These are phyloP conservation scores for Lochmaea capreae DNA, from an alignment of 2,888 invertebrate genomes.

Conservation along the genomic window DNA sequence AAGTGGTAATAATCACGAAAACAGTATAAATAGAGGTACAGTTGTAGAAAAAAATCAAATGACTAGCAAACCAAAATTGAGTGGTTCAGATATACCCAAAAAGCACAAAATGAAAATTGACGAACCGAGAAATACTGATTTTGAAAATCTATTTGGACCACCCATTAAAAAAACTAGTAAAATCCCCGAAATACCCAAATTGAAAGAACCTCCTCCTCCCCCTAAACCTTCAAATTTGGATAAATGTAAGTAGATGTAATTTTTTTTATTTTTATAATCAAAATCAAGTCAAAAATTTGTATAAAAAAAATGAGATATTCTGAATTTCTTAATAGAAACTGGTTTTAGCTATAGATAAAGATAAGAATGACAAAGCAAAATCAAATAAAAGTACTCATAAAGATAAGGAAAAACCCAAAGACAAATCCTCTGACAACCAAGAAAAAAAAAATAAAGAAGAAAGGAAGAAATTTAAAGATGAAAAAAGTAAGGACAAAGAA, in stretches of 20 bases:
- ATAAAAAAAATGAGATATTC: no score
- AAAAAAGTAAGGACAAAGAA: conserved; percentile 69
- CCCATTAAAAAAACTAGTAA: conserved; percentile 83
- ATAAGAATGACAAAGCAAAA: conserved; percentile 62
- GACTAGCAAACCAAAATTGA: conserved; percentile 78
- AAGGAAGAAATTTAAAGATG: conserved; percentile 66
- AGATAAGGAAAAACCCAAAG: conserved; percentile 64
- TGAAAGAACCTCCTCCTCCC: conserved; percentile 43
- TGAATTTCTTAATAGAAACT: background rate
- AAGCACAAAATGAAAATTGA: conserved; percentile 63
- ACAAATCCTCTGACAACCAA: conserved; percentile 54
- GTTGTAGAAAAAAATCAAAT: conserved; percentile 68
- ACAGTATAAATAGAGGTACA: conserved; percentile 51
- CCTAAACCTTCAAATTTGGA: conserved; percentile 67
- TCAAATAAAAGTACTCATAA: conserved; percentile 70
- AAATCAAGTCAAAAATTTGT: no score
- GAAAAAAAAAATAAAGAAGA: conserved; percentile 65
- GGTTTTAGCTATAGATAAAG: conserved; percentile 52
- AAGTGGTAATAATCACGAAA: conserved; percentile 62
- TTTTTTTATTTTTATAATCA: background rate
- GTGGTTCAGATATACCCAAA: conserved; percentile 64
- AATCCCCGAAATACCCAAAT: conserved; percentile 69
- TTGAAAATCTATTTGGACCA: conserved; percentile 85
- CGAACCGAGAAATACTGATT: conserved; percentile 67
- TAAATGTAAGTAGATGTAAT: conserved; percentile 62